A percentile compares a stretch with the other conserved stretches of the same genome.
Conservation (phyloP, 2,113 vertebrate genomes). For the Thamnaconus septentrionalis region DNA sequence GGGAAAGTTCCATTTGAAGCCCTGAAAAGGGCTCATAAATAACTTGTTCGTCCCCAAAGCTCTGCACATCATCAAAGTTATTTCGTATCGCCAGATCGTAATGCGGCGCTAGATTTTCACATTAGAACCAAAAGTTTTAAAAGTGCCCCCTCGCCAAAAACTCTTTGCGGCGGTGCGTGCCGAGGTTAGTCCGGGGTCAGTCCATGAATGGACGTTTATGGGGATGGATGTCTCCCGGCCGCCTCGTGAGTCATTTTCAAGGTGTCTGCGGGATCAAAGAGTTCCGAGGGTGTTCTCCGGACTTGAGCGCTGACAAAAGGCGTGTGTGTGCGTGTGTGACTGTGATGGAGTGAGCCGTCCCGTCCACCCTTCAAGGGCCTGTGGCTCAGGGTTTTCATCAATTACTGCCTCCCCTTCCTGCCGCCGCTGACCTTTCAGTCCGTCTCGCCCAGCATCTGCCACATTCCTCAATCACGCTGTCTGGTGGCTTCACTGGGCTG, state of each 20-base stretch:
- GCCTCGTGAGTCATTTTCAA: slow-evolving; percentile 23
- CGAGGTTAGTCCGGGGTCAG: slow-evolving; percentile 32
- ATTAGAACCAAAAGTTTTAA: too few relatives aligned
- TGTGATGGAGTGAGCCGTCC: slow-evolving; percentile 58
- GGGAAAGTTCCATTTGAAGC: too few relatives aligned
- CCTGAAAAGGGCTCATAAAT: too few relatives aligned
- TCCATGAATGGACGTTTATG: slow-evolving; percentile 4
- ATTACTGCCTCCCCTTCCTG: slow-evolving; percentile 44
- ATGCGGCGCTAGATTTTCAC: too few relatives aligned
- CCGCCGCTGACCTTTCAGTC: slow-evolving; percentile 33
- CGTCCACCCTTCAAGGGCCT: slow-evolving; percentile 48
- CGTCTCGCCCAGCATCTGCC: slow-evolving; percentile 14
- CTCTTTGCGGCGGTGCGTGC: background rate
- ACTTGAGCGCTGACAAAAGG: slow-evolving; percentile 31
- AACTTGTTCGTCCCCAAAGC: too few relatives aligned
- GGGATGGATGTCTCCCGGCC: background rate
- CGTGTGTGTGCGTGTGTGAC: slow-evolving; percentile 25
- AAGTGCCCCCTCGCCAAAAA: too few relatives aligned
- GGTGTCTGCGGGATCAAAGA: slow-evolving; percentile 49
- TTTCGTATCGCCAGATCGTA: too few relatives aligned
- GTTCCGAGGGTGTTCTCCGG: slow-evolving; percentile 26
- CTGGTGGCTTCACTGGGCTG: background rate
- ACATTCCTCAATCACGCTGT: slow-evolving; percentile 29
- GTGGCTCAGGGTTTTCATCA: slow-evolving; percentile 55
- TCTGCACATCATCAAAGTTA: too few relatives aligned